Percentiles rank a stretch among this genome's conserved stretches.
phyloP scores from a whole-genome alignment of 2,888 invertebrate genomes.

The Synanthedon formicaeformis region DNA sequence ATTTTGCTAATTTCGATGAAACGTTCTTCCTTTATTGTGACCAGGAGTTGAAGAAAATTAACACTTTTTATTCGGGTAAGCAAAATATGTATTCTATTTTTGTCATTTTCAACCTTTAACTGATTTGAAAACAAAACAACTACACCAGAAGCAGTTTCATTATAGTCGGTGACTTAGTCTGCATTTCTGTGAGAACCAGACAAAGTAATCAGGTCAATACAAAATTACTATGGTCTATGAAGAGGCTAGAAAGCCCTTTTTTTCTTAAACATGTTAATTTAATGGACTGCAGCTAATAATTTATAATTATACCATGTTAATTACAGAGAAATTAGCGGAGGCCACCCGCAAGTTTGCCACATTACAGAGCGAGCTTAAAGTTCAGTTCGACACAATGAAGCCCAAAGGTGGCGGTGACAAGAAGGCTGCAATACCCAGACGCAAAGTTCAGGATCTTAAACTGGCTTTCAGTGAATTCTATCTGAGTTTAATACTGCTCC shows the following conservation, averaged over 20 bases:
- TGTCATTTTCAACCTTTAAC: neutral
- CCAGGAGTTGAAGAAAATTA: conserved; percentile 95
- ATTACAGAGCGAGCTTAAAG: conserved; percentile 86
- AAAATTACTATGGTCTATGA: too few relatives aligned
- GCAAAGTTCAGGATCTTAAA: conserved; percentile 92
- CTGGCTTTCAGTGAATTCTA: conserved; percentile 99
- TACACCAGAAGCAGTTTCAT: too few relatives aligned
- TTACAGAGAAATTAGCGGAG: conserved; percentile 94
- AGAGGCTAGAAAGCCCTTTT: too few relatives aligned
- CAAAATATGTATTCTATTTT: neutral
- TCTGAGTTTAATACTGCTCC: conserved; percentile 92
- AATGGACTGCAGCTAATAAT: too few relatives aligned
- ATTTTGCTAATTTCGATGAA: conserved; percentile 95
- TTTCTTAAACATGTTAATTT: too few relatives aligned
- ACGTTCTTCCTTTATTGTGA: conserved; percentile 96
- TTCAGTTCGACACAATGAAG: conserved; percentile 68
- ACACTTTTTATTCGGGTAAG: conserved; percentile 93
- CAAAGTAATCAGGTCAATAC: too few relatives aligned
- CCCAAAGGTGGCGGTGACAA: conserved; percentile 53
- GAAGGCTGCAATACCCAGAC: conserved; percentile 73
- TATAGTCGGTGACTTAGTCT: too few relatives aligned
- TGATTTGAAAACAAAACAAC: too few relatives aligned
- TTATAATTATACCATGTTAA: neutral
- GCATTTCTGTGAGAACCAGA: too few relatives aligned
- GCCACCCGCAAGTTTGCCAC: conserved; percentile 95